These are phyloP conservation scores for Festucalex cinctus DNA, from an alignment of 2,113 vertebrate species.

Conservation along the genomic window DNA sequence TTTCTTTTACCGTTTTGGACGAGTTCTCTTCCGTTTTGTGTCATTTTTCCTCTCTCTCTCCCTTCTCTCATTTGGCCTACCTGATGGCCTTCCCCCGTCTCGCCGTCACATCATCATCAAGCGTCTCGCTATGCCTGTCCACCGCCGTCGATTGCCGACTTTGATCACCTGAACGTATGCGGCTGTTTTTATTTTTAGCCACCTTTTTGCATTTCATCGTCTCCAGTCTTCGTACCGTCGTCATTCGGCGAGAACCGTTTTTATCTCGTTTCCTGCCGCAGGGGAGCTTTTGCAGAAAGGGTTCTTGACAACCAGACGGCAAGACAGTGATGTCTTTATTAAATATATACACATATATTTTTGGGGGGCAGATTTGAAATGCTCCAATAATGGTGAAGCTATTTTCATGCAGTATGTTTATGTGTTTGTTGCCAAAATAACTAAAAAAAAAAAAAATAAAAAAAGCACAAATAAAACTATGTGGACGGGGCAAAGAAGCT, in stretches of 20 bases:
- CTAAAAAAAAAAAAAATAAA: neutral
- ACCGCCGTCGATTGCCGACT: neutral
- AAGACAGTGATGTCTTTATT: neutral
- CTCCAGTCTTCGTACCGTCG: neutral
- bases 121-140: neutral
- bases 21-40: neutral
- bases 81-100: neutral
- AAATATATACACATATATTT: neutral
- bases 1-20: neutral
- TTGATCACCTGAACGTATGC: slow-evolving; percentile 3
- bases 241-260: neutral
- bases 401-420: neutral
- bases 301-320: neutral
- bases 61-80: neutral
- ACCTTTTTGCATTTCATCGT: slow-evolving; percentile 1
- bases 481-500: neutral
- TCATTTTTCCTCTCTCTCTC: neutral
- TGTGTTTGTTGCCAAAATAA: neutral
- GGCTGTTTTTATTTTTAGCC: slow-evolving; percentile 4
- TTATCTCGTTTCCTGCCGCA: neutral
- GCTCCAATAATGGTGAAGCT: neutral
- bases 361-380: neutral
- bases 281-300: neutral
- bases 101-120: neutral
- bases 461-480: neutral